These are phyloP conservation scores for Phalanger gymnotis DNA, from an alignment of 2,797 vertebrate genomes.

Conservation along the genomic window DNA sequence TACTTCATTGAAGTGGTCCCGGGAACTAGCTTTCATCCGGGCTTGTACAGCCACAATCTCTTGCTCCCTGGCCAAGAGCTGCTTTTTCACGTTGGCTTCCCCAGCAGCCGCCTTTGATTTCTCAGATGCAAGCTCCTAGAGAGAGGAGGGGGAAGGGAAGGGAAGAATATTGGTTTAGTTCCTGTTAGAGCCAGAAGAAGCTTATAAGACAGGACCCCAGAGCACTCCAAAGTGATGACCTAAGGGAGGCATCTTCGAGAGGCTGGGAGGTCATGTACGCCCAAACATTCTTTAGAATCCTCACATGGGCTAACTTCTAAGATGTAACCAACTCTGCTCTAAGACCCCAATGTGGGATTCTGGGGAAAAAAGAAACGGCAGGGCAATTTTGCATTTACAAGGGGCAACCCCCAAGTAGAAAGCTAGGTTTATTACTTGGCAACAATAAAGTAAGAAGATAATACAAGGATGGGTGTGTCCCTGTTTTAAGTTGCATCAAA, in stretches of 20 bases:
- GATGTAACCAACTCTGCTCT: background rate
- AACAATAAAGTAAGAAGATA: background rate
- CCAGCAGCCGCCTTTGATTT: constrained; percentile 88
- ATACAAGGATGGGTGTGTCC: background rate
- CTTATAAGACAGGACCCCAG: background rate
- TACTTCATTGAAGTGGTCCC: constrained; percentile 91
- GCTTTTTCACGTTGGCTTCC: constrained; percentile 93
- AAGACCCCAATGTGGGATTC: background rate
- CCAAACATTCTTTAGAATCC: background rate
- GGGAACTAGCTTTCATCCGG: constrained; percentile 96
- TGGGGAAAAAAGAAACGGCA: background rate
- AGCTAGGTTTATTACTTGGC: background rate
- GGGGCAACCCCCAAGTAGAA: background rate
- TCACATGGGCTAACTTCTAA: background rate
- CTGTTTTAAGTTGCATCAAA: background rate
- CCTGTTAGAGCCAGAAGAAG: background rate
- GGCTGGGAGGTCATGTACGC: background rate
- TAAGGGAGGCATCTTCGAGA: background rate
- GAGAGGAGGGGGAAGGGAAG: background rate
- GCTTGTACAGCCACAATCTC: constrained; percentile 92
- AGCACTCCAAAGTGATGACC: background rate
- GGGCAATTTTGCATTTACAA: background rate
- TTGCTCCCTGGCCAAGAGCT: constrained; percentile 90
- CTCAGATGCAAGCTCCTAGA: constrained; percentile 91
- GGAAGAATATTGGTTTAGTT: background rate